phyloP scores from a whole-genome alignment of 2,888 invertebrate species.

The Parascotia fuliginaria region DNA sequence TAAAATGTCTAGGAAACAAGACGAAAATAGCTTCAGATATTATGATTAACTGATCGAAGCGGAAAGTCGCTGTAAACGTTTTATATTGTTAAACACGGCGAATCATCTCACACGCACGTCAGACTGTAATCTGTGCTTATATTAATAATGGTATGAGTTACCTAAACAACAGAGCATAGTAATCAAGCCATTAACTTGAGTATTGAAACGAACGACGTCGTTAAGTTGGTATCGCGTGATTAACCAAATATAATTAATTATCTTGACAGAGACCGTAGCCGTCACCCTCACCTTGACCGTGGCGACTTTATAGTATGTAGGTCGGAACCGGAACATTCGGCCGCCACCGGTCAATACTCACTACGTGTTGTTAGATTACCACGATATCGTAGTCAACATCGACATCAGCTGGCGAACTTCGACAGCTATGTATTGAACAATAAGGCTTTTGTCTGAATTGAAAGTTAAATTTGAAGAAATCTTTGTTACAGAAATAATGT shows the following conservation, averaged over 20 bases:
- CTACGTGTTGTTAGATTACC: too few relatives aligned
- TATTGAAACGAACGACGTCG: not conserved
- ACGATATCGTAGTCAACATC: not conserved
- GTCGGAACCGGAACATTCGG: slow-evolving; percentile 14
- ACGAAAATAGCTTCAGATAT: slow-evolving; percentile 30
- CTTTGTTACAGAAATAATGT: not conserved
- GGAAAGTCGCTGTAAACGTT: not conserved
- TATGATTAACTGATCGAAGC: slow-evolving; percentile 18
- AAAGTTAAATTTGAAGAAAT: not conserved
- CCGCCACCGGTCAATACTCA: not conserved
- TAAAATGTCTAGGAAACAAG: slow-evolving; percentile 16
- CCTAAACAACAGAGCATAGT: too few relatives aligned
- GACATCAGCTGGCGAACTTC: not conserved
- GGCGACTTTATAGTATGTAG: slow-evolving; percentile 12
- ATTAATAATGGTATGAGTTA: too few relatives aligned
- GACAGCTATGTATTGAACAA: not conserved
- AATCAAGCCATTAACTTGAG: not conserved
- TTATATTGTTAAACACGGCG: not conserved
- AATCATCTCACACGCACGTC: too few relatives aligned
- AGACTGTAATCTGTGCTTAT: too few relatives aligned
- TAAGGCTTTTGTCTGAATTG: not conserved
- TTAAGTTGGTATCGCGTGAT: slow-evolving; percentile 12
- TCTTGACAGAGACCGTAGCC: slow-evolving; percentile 8
- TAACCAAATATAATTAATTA: slow-evolving; percentile 14
- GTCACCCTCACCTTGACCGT: slow-evolving; percentile 36